Evolutionary conservation across 2,888 invertebrate species (phyloP).

Genomic region (Drosophila falleni): DNA sequence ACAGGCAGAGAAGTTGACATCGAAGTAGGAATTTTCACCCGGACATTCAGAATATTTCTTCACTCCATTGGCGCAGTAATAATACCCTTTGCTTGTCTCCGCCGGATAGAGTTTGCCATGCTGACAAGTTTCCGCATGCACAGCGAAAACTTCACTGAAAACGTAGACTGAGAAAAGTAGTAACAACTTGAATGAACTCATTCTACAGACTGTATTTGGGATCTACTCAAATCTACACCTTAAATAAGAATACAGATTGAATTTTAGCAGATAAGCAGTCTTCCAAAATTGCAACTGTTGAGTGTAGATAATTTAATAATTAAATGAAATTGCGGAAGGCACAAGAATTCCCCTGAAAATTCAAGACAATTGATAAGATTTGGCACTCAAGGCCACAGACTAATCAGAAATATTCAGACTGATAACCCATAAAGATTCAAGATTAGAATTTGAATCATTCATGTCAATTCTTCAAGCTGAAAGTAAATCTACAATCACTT

Average conservation of each 20-base stretch:
- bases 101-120: conserved; percentile 35
- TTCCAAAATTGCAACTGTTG: neutral
- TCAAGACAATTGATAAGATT: neutral
- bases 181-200: conserved; percentile 5
- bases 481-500: neutral
- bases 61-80: conserved; percentile 33
- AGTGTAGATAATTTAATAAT: neutral
- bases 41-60: conserved; percentile 5
- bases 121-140: conserved; percentile 6
- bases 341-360: neutral
- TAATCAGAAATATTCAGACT: neutral
- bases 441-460: neutral
- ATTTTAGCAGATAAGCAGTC: neutral
- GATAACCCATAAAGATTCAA: neutral
- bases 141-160: neutral
- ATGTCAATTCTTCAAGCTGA: neutral
- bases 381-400: neutral
- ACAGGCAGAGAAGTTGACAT: conserved; percentile 40
- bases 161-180: neutral
- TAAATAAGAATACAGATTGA: neutral
- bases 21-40: conserved; percentile 44
- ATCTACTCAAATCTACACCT: neutral
- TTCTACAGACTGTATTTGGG: conserved; percentile 1
- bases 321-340: neutral
- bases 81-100: conserved; percentile 11